These are phyloP conservation scores for Orientallactaga sibirica DNA, from an alignment of 2,797 vertebrate genomes.

Conservation along the genomic window DNA sequence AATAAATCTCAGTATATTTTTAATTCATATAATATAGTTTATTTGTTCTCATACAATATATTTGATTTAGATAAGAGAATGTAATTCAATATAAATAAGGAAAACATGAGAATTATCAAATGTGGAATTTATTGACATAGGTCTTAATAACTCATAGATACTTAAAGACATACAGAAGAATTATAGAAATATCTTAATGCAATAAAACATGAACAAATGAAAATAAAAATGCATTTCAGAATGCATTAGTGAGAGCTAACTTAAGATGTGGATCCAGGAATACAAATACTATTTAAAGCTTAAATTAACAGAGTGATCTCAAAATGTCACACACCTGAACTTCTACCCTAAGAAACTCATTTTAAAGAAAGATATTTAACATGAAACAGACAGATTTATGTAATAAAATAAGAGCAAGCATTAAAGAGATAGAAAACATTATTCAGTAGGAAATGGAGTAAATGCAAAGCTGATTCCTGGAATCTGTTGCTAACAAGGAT, in stretches of 20 bases:
- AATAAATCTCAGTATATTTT: not conserved
- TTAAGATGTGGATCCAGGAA: not conserved
- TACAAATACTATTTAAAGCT: constrained; percentile 2
- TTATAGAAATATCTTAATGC: not conserved
- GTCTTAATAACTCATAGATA: not conserved
- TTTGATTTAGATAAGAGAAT: not conserved
- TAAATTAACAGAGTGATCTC: not conserved
- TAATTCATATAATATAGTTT: not conserved
- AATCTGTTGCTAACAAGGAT: not conserved
- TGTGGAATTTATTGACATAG: not conserved
- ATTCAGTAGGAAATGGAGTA: not conserved
- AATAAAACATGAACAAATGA: not conserved
- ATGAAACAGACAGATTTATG: not conserved
- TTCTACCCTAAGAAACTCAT: not conserved
- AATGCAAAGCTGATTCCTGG: not conserved
- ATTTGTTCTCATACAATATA: not conserved
- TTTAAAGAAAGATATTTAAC: not conserved
- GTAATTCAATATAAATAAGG: constrained; percentile 2
- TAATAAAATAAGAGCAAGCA: not conserved
- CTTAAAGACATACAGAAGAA: not conserved
- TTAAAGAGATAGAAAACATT: not conserved
- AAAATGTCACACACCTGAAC: not conserved
- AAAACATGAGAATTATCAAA: not conserved
- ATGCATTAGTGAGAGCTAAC: constrained; percentile 1
- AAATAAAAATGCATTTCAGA: not conserved